phyloP scores from a whole-genome alignment of 1,140 invertebrate species.

The Triops longicaudatus region DNA sequence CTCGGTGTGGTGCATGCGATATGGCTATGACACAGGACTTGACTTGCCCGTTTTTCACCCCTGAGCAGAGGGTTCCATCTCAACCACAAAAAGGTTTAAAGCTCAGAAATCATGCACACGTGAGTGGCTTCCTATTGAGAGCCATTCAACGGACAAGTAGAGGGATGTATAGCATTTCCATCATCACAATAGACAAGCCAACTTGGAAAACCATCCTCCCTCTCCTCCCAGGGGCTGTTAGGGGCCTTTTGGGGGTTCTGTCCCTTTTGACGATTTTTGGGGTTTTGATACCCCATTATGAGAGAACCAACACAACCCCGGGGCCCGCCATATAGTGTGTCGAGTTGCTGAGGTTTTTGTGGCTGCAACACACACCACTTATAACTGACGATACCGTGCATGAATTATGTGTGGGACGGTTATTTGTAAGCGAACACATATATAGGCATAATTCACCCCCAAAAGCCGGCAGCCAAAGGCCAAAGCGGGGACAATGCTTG shows the following conservation, averaged over 20 bases:
- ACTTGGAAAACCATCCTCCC: neutral
- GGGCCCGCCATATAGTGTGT: neutral
- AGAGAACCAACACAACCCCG: neutral
- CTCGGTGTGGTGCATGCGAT: neutral
- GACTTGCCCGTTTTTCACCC: neutral
- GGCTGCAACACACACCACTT: conserved; percentile 14
- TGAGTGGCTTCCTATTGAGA: conserved; percentile 14
- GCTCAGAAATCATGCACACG: conserved; percentile 14
- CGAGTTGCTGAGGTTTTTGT: neutral
- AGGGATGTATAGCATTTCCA: conserved; percentile 12
- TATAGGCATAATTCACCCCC: conserved; percentile 11
- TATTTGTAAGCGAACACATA: neutral
- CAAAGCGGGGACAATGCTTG: neutral
- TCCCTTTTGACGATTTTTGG: conserved; percentile 1
- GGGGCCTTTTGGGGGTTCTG: conserved; percentile 11
- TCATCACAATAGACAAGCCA: conserved; percentile 12
- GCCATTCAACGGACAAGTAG: conserved; percentile 11
- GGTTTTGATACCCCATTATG: conserved; percentile 3
- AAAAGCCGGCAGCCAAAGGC: neutral
- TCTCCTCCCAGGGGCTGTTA: neutral
- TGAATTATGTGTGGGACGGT: conserved; percentile 4
- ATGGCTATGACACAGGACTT: neutral
- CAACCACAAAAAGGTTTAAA: conserved; percentile 7
- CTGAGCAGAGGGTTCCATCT: conserved; percentile 3
- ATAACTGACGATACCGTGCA: neutral